A percentile compares a stretch with the other conserved stretches of the same genome.
phyloP scores from a whole-genome alignment of 2,888 invertebrate species.

The Tryphoninae sp. region DNA sequence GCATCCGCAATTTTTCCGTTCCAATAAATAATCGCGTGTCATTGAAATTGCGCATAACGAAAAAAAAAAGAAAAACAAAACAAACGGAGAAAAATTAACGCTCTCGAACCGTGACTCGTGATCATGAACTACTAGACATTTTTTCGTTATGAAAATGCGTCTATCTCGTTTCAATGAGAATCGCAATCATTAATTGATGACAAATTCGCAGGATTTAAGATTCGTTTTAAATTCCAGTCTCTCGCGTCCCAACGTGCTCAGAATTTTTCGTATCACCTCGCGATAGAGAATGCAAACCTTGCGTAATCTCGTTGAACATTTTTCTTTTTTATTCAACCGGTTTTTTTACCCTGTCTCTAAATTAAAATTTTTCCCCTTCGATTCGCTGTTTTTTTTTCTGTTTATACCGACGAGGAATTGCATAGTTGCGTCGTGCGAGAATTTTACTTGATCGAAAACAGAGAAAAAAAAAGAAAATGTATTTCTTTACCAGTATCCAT shows the following conservation, averaged over 20 bases:
- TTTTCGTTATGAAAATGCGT: not conserved
- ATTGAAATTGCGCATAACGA: conserved; percentile 30
- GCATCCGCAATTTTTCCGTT: conserved; percentile 1
- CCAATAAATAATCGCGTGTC: not conserved
- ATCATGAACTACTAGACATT: not conserved
- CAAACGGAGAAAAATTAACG: too few species aligned
- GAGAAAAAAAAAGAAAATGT: not conserved
- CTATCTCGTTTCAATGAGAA: not conserved
- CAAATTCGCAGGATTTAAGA: not conserved
- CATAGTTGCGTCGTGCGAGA: not conserved
- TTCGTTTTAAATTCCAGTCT: not conserved
- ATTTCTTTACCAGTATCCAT: conserved; percentile 82
- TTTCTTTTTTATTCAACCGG: not conserved
- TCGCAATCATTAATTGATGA: not conserved
- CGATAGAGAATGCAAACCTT: not conserved
- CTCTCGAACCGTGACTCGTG: not conserved
- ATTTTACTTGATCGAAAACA: not conserved
- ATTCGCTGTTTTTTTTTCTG: not conserved
- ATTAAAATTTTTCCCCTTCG: conserved; percentile 2
- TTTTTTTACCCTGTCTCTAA: not conserved
- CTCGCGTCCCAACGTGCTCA: not conserved
- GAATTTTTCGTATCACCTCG: not conserved
- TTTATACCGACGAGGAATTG: not conserved
- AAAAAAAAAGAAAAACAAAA: not conserved
- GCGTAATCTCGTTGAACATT: not conserved